A percentile compares a stretch with the other conserved stretches of the same genome.
Conservation (phyloP, 2,113 vertebrate genomes). For the Gorsachius goisagi region DNA sequence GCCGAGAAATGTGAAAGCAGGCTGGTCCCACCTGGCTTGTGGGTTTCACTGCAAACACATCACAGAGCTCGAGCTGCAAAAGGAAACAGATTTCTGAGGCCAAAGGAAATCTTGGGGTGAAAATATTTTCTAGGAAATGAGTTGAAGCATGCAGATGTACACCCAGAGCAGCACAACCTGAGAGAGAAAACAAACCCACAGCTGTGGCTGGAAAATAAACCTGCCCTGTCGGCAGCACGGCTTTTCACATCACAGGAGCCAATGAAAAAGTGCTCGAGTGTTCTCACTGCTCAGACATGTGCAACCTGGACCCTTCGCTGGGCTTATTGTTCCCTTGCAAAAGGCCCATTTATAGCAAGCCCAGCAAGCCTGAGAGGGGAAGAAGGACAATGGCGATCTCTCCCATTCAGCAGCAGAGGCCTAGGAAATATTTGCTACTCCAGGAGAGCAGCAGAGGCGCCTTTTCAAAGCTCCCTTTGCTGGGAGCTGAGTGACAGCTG, state of each 20-base stretch:
- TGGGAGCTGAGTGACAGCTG: constrained; percentile 91
- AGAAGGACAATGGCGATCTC: constrained; percentile 79
- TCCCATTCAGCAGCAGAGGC: constrained; percentile 79
- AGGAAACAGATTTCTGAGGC: neutral
- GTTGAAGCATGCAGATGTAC: constrained; percentile 34
- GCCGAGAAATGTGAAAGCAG: neutral
- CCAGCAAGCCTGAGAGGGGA: constrained; percentile 78
- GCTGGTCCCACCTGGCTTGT: neutral
- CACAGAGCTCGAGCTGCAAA: neutral
- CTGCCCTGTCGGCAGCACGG: constrained; percentile 37
- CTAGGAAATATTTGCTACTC: constrained; percentile 84
- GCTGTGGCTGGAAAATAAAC: constrained; percentile 61
- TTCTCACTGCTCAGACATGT: constrained; percentile 84
- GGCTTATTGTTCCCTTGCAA: constrained; percentile 85
- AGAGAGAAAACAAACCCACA: constrained; percentile 46
- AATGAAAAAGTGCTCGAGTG: constrained; percentile 72
- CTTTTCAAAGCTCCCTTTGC: constrained; percentile 82
- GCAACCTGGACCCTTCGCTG: constrained; percentile 83
- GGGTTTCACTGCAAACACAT: neutral
- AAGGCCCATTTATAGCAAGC: constrained; percentile 84
- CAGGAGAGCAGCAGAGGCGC: constrained; percentile 74
- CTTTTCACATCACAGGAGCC: constrained; percentile 62
- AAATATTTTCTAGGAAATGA: constrained; percentile 37
- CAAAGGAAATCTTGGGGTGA: constrained; percentile 3
- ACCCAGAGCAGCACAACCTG: neutral